A percentile compares a stretch with the other conserved stretches of the same genome.
Evolutionary conservation across 2,888 invertebrate species (phyloP).

Genomic region (Hyposoter dolosus): DNA sequence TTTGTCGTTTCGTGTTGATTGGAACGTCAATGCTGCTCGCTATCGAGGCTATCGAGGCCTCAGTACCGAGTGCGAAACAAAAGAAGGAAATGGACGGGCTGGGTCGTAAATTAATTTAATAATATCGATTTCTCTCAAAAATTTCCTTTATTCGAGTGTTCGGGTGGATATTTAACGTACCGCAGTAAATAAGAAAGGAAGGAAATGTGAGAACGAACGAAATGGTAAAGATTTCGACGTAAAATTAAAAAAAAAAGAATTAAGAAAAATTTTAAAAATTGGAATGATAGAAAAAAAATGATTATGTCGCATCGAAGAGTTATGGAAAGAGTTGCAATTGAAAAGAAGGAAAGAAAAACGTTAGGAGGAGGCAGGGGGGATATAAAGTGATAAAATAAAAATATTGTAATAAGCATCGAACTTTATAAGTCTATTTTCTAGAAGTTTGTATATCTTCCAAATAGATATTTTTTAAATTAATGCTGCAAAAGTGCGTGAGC

Average conservation of each 20-base stretch:
- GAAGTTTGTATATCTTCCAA: slow-evolving; percentile 73
- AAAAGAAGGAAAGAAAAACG: slow-evolving; percentile 65
- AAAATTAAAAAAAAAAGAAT: too few relatives aligned
- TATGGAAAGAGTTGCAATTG: slow-evolving; percentile 59
- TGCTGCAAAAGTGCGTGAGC: neutral
- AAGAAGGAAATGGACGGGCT: slow-evolving; percentile 2
- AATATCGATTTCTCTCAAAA: neutral
- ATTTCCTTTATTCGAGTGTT: neutral
- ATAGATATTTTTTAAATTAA: slow-evolving; percentile 60
- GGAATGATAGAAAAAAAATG: slow-evolving; percentile 39
- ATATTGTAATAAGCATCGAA: slow-evolving; percentile 63
- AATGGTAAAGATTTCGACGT: slow-evolving; percentile 17
- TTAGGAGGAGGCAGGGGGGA: slow-evolving; percentile 23
- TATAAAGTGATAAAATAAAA: slow-evolving; percentile 58
- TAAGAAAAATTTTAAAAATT: too few relatives aligned
- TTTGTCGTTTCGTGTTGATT: neutral
- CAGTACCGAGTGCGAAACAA: neutral
- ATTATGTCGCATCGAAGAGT: slow-evolving; percentile 53
- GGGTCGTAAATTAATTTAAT: slow-evolving; percentile 1
- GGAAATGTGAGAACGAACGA: slow-evolving; percentile 11
- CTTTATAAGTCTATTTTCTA: slow-evolving; percentile 72
- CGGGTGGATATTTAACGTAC: slow-evolving; percentile 15
- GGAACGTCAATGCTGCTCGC: neutral
- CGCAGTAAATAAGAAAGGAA: neutral
- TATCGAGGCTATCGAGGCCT: neutral